Evolutionary conservation across 2,113 vertebrate genomes (phyloP).

Genomic region (Colaptes auratus): DNA sequence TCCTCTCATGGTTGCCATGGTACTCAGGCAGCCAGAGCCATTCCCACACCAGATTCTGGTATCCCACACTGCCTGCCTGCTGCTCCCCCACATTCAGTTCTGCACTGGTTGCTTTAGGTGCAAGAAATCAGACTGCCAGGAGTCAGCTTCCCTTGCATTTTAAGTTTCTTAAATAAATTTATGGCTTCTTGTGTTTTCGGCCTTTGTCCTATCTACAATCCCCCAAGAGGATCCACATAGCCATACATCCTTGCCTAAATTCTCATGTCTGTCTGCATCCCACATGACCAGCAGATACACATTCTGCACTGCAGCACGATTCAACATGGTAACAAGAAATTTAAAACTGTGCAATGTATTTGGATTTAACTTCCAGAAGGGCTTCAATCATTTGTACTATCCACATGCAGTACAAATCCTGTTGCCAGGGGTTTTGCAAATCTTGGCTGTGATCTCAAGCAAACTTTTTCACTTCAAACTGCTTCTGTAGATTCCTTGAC

Average conservation of each 20-base stretch:
- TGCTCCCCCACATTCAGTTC: neutral
- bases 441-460: neutral
- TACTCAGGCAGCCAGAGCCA: neutral
- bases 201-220: neutral
- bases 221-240: neutral
- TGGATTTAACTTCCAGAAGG: neutral
- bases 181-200: neutral
- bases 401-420: neutral
- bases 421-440: neutral
- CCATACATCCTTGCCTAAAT: neutral
- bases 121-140: neutral
- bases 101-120: fast-evolving
- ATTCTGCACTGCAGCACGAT: neutral
- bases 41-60: fast-evolving
- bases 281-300: fast-evolving
- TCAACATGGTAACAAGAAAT: neutral
- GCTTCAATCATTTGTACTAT: neutral
- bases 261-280: neutral
- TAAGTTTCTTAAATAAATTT: neutral
- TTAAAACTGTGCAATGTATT: neutral
- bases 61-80: neutral
- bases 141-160: neutral
- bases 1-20: neutral
- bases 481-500: neutral
- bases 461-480: neutral